Base-by-base conservation (phyloP, 2,888 invertebrate genomes). In the Chrysotoxum bicinctum region DNA sequence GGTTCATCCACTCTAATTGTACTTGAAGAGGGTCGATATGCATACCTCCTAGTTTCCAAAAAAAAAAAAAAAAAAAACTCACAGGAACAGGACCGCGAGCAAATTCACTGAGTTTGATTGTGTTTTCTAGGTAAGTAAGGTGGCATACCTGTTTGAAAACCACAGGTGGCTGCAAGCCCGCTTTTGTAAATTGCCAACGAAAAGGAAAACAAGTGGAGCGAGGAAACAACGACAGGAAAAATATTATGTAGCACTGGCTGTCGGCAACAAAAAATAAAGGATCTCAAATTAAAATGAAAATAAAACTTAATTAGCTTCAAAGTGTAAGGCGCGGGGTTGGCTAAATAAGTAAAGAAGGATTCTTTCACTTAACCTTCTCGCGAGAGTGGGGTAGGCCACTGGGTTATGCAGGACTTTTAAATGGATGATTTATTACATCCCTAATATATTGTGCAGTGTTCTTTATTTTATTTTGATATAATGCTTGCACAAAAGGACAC, bases 271-370 rank as follows among this genome's bases (percentile, higher is more conserved):
- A 35, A 48, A 50, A 54, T 30, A 74, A 72, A 75, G 66, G 70
- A 77, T 77, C 72, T 62, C 56, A 77, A 81, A 81, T 77, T 73
- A 81, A 85, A 81, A 73, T 77, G 80, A 76, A 81, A 85, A 85
- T 85, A 85, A 85, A 85, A 85, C 85, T 85, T 81, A 85, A 85
- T 85, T 85, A 85, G 85, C 77, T 81, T 23, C 76, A 73, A 72
- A 72, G 66, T 73, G 52, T 69, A 66, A 40, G 35, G 64, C 48
- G 37, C 32, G n/a, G 35, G 40, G 32, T 35, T 54, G 54, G 35
- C 23, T 19, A 35, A 45, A 23, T 32, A 64, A 35, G 52, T 19
- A 40, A 43, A 19, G 48, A 37, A 40, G n/a, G 32, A 48, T 37
- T 48, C 23, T 52, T 54, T 73, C 68, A 48, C 64, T 62, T 60